Base-by-base conservation (phyloP, 2,113 vertebrate genomes). In the Cricetomys ansorgei region DNA sequence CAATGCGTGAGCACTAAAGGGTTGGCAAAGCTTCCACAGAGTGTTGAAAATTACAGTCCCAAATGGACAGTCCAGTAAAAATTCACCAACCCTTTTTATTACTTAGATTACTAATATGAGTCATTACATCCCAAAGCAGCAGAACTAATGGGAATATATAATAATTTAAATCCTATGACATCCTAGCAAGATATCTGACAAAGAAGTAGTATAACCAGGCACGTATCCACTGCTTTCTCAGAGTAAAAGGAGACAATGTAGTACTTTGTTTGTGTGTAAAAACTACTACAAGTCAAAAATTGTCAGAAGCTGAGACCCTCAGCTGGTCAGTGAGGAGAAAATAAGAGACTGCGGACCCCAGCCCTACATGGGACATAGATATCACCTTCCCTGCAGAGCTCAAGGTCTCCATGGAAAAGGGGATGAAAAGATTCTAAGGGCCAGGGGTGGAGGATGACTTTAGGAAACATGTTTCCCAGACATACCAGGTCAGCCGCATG, bases 81-180 rank as follows among this genome's bases (percentile, higher is more conserved):
- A 96, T 81, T 90, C 95, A 92, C 85, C 93, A 95, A 90, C 88
- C 72, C 70, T 94, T 97, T 97, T 97, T 91, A 94, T 96, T 97
- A 95, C 53, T 91, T 83, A 96, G 94, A 95, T 62, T 94, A 73
- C 79, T 93, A 97, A 90, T 94, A 96, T 86, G 96, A 92, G 55
- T 96, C 95, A 97, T 96, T 97, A 92, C 31, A 57, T 95, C 55
- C 55, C 94, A 96, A 96, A 88, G 80, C 59, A 95, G 89, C 95
- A 98, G 93, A 97, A 97, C 95, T 96, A 98, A 97, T 95, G 76
- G 85, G 79, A 19, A 92, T 73, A 45, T 94, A 95, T 94, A 96
- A 91, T 89, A 96, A 96, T 96, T 94, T 94, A 95, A 94, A 79
- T 29, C 87, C 86, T 53, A 59, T 65, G 93, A 88, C 86, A 95